Conservation (phyloP, 2,113 vertebrate genomes). For the Microtus pennsylvanicus region DNA sequence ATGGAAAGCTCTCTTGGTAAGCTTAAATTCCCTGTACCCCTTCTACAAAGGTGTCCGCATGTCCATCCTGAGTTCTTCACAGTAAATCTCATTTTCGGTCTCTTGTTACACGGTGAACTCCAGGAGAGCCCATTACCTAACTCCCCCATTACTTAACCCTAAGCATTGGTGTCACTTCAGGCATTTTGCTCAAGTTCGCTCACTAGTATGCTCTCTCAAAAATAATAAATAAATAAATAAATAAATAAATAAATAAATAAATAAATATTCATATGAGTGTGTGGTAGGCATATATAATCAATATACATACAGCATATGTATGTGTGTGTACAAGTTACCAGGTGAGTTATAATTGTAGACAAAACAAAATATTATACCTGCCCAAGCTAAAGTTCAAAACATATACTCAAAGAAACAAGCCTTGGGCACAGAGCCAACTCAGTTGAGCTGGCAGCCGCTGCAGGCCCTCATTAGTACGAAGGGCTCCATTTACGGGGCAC, state of each 20-base stretch:
- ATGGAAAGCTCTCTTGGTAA: slow-evolving; percentile 7
- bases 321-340: neutral
- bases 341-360: slow-evolving; percentile 20
- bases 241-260: no score
- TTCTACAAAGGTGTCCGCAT: neutral
- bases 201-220: neutral
- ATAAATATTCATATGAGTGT: neutral
- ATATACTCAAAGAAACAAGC: neutral
- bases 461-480: neutral
- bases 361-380: slow-evolving; percentile 10
- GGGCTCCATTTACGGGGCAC: neutral
- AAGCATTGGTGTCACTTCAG: neutral
- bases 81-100: slow-evolving; percentile 13
- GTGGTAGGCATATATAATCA: neutral
- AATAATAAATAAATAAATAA: no score
- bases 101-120: neutral
- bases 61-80: neutral
- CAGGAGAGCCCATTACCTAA: neutral
- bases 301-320: neutral
- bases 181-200: neutral
- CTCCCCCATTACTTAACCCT: neutral
- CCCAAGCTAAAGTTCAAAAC: slow-evolving; percentile 4
- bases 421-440: neutral
- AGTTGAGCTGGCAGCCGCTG: neutral
- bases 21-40: slow-evolving; percentile 12